Percentiles rank a stretch among this genome's conserved stretches.
Evolutionary conservation across 1,140 invertebrate genomes (phyloP).

Genomic region (Archivesica marissinica): DNA sequence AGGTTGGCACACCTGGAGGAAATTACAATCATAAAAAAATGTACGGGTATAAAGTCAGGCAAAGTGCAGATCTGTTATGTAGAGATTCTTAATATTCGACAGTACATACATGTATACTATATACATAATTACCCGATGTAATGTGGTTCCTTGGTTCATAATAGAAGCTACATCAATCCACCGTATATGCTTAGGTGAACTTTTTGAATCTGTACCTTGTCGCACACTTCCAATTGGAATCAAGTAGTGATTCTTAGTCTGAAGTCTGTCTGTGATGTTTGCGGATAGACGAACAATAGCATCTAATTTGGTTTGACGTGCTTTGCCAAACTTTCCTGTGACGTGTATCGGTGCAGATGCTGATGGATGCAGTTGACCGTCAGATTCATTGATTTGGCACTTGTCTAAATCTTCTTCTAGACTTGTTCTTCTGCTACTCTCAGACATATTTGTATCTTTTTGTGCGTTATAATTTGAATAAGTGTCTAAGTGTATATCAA

Average conservation of each 20-base stretch:
- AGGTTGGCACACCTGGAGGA: too few relatives aligned
- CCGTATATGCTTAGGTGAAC: not conserved
- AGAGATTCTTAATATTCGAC: too few relatives aligned
- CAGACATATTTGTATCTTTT: not conserved
- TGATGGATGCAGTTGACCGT: not conserved
- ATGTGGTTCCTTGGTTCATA: constrained; percentile 9
- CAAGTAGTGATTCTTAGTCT: constrained; percentile 7
- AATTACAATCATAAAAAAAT: too few relatives aligned
- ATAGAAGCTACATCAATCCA: constrained; percentile 45
- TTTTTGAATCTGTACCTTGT: not conserved
- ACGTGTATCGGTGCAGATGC: not conserved
- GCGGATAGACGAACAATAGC: not conserved
- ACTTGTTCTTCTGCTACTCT: not conserved
- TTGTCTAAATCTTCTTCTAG: not conserved
- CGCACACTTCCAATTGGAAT: constrained; percentile 34
- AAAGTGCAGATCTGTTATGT: too few relatives aligned
- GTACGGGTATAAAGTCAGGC: too few relatives aligned
- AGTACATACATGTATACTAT: too few relatives aligned
- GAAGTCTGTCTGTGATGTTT: not conserved
- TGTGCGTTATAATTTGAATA: too few relatives aligned
- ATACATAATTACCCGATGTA: constrained; percentile 32
- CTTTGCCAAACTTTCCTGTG: not conserved
- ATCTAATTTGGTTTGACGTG: not conserved
- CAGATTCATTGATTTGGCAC: not conserved
- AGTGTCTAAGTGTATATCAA: too few relatives aligned